Evolutionary conservation across 2,113 vertebrate genomes (phyloP), one percentile per base, ranked within the genome.

Genomic region (Rafetus swinhoei): DNA sequence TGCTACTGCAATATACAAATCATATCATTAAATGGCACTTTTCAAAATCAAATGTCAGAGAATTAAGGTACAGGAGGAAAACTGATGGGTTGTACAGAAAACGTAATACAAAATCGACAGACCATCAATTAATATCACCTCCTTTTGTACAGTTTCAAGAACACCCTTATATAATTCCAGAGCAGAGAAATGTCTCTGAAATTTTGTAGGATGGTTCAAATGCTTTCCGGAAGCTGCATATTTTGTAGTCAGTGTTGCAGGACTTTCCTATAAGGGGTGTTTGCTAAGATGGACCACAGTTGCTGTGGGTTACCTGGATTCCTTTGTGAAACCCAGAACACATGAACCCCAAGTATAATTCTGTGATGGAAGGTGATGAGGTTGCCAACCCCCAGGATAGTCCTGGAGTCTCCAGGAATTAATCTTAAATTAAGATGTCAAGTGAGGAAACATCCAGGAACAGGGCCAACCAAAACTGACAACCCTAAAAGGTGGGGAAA

Each of bases 21-120:
- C 27, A 72, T 14, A 52, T 2, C 0, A 1, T 57, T 6, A 13
- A 60, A 8, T 1, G 7, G 69, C 12, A 7, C 39, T 24, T 91
- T 2, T 18, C 14, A 76, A 83, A 81, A 4, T 0, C 0, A 79
- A 59, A n/a, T 29, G 82, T 29, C 54, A 55, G 1, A 0, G 82
- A 79, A 53, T 52, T 88, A 62, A 62, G 91, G 65, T 32, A 59
- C 62, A 81, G 82, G 22, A 12, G 39, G 3, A 69, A 69, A n/a
- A n/a, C 32, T n/a, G 29, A 32, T 9, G 62, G 32, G 62, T 9
- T 69, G 32, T 9, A n/a, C 32, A 69, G 62, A 69, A 69, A 69
- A n/a, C n/a, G 7, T 69, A n/a, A n/a, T 69, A 69, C 14, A 69
- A 69, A 69, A 77, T 2, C 2, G 80, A 56, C 19, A 82, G 79